These are phyloP conservation scores for Flabesymbios commensalis DNA, from an alignment of 2,888 invertebrate genomes.

Conservation along the genomic window DNA sequence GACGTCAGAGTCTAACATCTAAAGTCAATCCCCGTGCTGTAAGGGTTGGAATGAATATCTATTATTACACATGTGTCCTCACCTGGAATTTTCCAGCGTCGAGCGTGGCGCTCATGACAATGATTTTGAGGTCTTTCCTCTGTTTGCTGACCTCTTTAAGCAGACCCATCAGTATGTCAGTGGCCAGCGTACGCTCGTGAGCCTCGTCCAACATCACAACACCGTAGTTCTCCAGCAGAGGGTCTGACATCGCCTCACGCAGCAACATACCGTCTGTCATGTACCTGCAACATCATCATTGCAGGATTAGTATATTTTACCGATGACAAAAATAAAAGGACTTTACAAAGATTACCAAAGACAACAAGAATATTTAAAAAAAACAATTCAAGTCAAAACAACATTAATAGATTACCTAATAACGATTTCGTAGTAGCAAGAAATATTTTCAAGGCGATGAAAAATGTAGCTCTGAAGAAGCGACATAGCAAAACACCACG, in stretches of 20 bases:
- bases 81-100: slow-evolving; percentile 97
- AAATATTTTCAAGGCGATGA: no score
- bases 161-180: slow-evolving; percentile 98
- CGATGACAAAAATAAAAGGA: not conserved
- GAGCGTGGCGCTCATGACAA: slow-evolving; percentile 98
- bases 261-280: slow-evolving; percentile 99
- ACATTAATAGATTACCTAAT: no score
- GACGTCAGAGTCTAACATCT: no score
- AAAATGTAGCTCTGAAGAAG: no score
- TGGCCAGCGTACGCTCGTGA: slow-evolving; percentile 97
- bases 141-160: slow-evolving; percentile 93
- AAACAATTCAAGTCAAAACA: not conserved
- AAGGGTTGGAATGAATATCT: no score
- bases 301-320: not conserved
- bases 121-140: slow-evolving; percentile 88
- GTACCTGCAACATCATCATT: slow-evolving; percentile 67
- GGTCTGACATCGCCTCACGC: slow-evolving; percentile 98
- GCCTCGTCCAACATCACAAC: slow-evolving; percentile 97
- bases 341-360: slow-evolving; percentile 1
- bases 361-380: not conserved
- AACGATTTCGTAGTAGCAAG: no score
- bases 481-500: no score
- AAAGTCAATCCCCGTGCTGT: no score
- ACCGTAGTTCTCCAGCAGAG: slow-evolving; percentile 93
- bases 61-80: no score